Base-by-base conservation (phyloP, 2,888 invertebrate genomes). In the Chaetoderma sp. region DNA sequence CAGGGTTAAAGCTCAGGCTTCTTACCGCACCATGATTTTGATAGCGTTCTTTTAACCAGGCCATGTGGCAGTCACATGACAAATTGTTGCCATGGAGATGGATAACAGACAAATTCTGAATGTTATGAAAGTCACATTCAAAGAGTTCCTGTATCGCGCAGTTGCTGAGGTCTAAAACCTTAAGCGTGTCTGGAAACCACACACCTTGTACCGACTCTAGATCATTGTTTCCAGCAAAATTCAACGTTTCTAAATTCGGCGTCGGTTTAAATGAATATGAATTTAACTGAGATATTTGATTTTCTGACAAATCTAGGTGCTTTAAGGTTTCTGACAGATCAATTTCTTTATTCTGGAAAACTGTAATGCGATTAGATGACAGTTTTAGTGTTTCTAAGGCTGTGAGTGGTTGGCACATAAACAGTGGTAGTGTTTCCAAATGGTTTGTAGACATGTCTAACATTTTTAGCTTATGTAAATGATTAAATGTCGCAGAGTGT, bases 391-490 rank as follows among this genome's bases (percentile, higher is more conserved):
- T n/a, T n/a, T n/a, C n/a, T n/a, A n/a, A n/a, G n/a, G n/a, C n/a
- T n/a, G n/a, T n/a, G n/a, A n/a, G n/a, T n/a, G n/a, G n/a, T n/a
- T n/a, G n/a, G n/a, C n/a, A n/a, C n/a, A n/a, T n/a, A n/a, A n/a
- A n/a, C n/a, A n/a, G n/a, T 21, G n/a, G 28, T 28, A 67, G 62
- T 13, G 32, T 27, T 10, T 57, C 28, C 13, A 78, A 47, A 1
- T 70, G 69, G 52, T 78, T 78, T 36, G 70, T 50, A 8, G 78
- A 78, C 8, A 78, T 30, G 59, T 77, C 74, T 10, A 78, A 55
- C 18, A 44, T 36, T 21, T 50, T 42, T 23, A 77, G 63, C 4
- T 63, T 54, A n/a, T 42, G 32, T 8, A 72, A 62, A 10, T 65
- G 65, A 6, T 52, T 30, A 45, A 78, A 70, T 18, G 66, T 68